Percentiles rank a stretch among this genome's conserved stretches.
Evolutionary conservation across 2,113 vertebrate genomes (phyloP).

Genomic region (Rhabdornis inornatus): DNA sequence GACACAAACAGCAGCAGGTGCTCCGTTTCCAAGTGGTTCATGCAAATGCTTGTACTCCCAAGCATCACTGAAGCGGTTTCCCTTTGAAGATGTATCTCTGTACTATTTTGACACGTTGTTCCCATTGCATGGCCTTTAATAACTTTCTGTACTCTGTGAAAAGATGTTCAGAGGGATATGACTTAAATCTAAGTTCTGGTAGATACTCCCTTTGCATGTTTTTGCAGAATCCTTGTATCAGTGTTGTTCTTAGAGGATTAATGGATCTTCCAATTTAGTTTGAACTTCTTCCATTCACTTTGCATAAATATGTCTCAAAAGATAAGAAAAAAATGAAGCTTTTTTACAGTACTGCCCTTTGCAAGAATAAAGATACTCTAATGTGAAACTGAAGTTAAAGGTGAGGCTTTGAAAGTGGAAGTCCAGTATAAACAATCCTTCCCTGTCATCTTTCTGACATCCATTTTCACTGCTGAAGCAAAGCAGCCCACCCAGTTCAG

Average conservation of each 20-base stretch:
- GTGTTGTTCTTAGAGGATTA: not conserved
- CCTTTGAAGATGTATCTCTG: not conserved
- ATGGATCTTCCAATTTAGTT: not conserved
- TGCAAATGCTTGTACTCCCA: not conserved
- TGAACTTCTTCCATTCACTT: not conserved
- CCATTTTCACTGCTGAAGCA: not conserved
- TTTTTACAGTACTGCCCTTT: not conserved
- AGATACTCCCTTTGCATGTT: not conserved
- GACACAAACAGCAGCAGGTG: conserved; percentile 44
- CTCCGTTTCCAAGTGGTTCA: not conserved
- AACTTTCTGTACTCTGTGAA: not conserved
- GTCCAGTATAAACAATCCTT: not conserved
- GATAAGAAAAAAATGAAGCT: not conserved
- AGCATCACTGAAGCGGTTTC: not conserved
- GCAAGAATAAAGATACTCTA: not conserved
- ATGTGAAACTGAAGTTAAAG: not conserved
- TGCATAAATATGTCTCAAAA: not conserved
- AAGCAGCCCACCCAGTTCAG: not conserved
- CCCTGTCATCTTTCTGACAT: not conserved
- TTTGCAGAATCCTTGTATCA: not conserved
- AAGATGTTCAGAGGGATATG: not conserved
- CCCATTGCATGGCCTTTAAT: not conserved
- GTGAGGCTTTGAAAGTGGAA: not conserved
- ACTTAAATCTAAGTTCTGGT: not conserved
- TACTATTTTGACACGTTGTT: not conserved